Conservation (phyloP, 2,888 invertebrate species). For the Bombyx huttoni region DNA sequence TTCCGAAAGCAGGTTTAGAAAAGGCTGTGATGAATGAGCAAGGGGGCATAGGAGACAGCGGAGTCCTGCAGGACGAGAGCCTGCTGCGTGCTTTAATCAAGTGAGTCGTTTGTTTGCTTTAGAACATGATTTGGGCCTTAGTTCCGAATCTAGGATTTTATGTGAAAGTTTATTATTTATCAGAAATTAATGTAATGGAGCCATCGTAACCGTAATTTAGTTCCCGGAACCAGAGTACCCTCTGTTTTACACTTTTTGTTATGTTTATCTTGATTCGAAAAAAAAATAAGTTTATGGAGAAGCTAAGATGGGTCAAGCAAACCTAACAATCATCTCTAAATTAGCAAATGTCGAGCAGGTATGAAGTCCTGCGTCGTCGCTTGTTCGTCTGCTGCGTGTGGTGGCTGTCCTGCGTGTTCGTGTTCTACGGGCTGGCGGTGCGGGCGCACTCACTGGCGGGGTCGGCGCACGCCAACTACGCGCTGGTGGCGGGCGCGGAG, state of each 20-base stretch:
- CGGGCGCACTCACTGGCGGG: slow-evolving; percentile 48
- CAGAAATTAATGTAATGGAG: too few relatives aligned
- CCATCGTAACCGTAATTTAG: too few relatives aligned
- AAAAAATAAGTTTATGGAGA: too few relatives aligned
- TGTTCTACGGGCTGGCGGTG: slow-evolving; percentile 62
- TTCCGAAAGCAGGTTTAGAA: slow-evolving; percentile 59
- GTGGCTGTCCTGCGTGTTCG: slow-evolving; percentile 60
- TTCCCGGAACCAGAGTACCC: too few relatives aligned
- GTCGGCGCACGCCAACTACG: slow-evolving; percentile 47
- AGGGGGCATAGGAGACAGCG: slow-evolving; percentile 29
- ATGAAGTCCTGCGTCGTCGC: slow-evolving; percentile 45
- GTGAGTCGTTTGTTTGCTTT: slow-evolving; percentile 22
- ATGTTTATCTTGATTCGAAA: too few relatives aligned
- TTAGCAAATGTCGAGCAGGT: slow-evolving; percentile 19
- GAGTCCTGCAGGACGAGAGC: slow-evolving; percentile 38
- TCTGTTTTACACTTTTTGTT: too few relatives aligned
- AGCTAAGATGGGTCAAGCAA: too few relatives aligned
- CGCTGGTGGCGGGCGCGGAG: slow-evolving; percentile 51
- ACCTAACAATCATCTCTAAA: too few relatives aligned
- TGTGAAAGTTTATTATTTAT: too few relatives aligned
- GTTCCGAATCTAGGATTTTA: too few relatives aligned
- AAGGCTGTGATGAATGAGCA: slow-evolving; percentile 37
- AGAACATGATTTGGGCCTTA: not conserved
- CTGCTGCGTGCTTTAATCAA: slow-evolving; percentile 40
- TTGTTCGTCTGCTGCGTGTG: slow-evolving; percentile 52